Evolutionary conservation across 1,140 invertebrate species (phyloP), one percentile per base, ranked within the genome.

Genomic region (Drosophila kikkawai): DNA sequence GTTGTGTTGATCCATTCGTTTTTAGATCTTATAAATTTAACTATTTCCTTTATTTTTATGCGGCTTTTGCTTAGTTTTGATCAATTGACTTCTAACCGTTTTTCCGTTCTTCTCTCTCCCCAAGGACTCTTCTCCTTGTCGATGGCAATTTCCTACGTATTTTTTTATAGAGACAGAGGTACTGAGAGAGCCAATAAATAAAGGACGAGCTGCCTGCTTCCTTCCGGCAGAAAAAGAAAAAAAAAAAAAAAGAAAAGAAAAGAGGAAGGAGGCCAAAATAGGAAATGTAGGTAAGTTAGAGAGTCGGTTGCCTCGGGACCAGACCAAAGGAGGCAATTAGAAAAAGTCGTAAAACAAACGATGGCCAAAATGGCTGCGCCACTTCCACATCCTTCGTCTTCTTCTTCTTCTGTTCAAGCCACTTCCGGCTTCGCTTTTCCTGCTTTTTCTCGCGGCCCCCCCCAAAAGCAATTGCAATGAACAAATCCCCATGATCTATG

Each of bases 291-390:
- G 26, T 41, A 50, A 69, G 36, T 51, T 42, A 68, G 8, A 11
- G 63, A 68, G 63, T 66, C 57, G 29, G 63, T 44, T 63, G 63
- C 63, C 63, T 32, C 61, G 50, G 64, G 42, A 53, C 34, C 60
- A 41, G 42, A 47, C 34, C 60, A 37, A 64, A 74, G 42, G 51
- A 22, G 66, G 78, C 78, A 84, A 84, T 84, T 84, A 85, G 78
- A 84, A 81, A 74, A 26, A 65, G 82, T 84, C 81, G 64, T 85
- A 80, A 84, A 77, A 64, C 78, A 78, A 85, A 85, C 77, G 70
- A 77, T 68, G 59, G 39, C 69, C 70, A 69, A 82, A 79, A 73
- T 58, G 66, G 75, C 44, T 63, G 39, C 29, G 44, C 41, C 41
- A 22, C 13, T 17, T 45, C 53, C 53, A 37, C 48, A 37, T 37